Base-by-base conservation (phyloP, 2,888 invertebrate genomes). In the Ischnus inquisitorius region DNA sequence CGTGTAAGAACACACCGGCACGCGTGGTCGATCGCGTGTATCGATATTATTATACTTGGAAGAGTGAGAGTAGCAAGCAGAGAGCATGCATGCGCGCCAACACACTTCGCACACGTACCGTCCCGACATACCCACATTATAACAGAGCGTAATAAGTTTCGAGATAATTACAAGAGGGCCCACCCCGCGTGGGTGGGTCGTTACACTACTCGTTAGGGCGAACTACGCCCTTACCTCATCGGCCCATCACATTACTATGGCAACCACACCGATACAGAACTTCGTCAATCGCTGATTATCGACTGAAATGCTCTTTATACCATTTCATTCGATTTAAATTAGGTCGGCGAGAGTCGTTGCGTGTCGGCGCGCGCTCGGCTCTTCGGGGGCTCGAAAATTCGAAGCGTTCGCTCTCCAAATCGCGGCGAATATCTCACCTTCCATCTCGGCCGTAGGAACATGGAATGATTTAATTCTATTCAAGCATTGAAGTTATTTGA, bases 121-220 rank as follows among this genome's bases (percentile, higher is more conserved):
- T 88, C 86, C 75, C 87, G 87, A 86, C 88, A 88, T 77, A 87
- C 87, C 88, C 86, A 88, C 88, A 88, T 88, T 75, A 72, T 82
- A 65, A 57, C 74, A 16, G 48, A 79, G 60, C 72, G 72, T 75
- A 77, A 84, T 84, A 84, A 82, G 69, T 82, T 84, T 80, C 51
- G 64, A 57, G 79, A 84, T 84, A 82, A 84, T 86, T 84, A 67
- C 65, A 76, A 83, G 74, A 76, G 54, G 69, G 34, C 34, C 34
- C 34, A 34, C 19, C 46, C n/a, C 28, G 25, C 16, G 46, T 60
- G 60, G 60, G 19, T 39, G 48, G 71, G 64, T 69, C 54, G 64
- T 69, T 51, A 19, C 57, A 64, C 72, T 43, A 12, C 75, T 83
- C 81, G 69, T 71, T 80, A 71, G 16, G 28, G 62, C 64, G 64